Conservation (phyloP, 2,113 vertebrate species). For the Serilophus lunatus region DNA sequence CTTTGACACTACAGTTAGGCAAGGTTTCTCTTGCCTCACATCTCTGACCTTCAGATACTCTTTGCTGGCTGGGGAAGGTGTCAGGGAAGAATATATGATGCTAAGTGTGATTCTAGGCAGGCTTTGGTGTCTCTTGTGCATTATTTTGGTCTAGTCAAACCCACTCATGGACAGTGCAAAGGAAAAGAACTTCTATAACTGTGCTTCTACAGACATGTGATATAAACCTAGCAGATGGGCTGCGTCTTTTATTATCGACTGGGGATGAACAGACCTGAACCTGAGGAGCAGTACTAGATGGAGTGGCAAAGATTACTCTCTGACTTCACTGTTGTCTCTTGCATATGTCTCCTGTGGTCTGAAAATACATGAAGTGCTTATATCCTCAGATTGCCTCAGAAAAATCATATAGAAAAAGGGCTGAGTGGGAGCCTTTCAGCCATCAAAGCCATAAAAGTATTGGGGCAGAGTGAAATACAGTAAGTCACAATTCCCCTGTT, state of each 20-base stretch:
- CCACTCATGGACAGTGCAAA: background rate
- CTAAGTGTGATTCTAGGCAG: background rate
- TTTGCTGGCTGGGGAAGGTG: background rate
- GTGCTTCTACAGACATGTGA: background rate
- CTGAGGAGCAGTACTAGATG: background rate
- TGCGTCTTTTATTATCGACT: background rate
- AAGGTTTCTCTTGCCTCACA: background rate
- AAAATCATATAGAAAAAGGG: background rate
- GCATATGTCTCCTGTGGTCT: background rate
- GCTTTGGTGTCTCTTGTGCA: background rate
- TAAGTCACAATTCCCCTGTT: background rate
- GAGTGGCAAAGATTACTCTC: background rate
- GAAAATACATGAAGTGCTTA: background rate
- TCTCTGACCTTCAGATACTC: background rate
- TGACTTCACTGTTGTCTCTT: background rate
- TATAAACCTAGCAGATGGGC: constrained; percentile 25
- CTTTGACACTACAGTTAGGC: background rate
- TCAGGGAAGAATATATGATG: background rate
- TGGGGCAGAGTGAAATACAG: background rate
- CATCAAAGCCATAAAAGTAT: background rate
- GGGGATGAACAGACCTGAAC: constrained; percentile 19
- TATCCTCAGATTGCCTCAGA: background rate
- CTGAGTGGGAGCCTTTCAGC: background rate
- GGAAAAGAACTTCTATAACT: constrained; percentile 1
- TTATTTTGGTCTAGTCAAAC: constrained; percentile 47